phyloP scores from a whole-genome alignment of 2,888 invertebrate species.

The Epinotia demarniana region DNA sequence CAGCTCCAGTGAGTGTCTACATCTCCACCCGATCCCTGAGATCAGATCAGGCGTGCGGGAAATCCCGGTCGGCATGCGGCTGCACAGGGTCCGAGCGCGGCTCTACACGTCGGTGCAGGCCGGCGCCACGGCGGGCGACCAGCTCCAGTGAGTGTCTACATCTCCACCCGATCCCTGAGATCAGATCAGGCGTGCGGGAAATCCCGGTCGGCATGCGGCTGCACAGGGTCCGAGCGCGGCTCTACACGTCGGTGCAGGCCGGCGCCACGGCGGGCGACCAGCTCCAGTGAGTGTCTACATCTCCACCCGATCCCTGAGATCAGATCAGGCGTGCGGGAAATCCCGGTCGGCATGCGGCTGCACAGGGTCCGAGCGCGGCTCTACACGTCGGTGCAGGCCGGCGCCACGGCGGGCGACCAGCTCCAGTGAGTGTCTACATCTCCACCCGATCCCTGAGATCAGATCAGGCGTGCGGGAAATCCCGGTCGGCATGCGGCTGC shows the following conservation, averaged over 20 bases:
- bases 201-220: constrained; percentile 76
- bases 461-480: constrained; percentile 69
- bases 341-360: constrained; percentile 75
- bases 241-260: constrained; percentile 78
- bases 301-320: constrained; percentile 54
- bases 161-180: constrained; percentile 51
- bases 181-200: constrained; percentile 66
- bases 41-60: too few relatives aligned
- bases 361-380: constrained; percentile 74
- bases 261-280: constrained; percentile 73
- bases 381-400: constrained; percentile 78
- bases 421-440: constrained; percentile 49
- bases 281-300: constrained; percentile 49
- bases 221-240: constrained; percentile 72
- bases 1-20: too few relatives aligned
- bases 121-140: too few relatives aligned
- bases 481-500: constrained; percentile 75
- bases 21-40: constrained; percentile 58
- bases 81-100: too few relatives aligned
- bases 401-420: constrained; percentile 72
- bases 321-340: constrained; percentile 66
- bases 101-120: too few relatives aligned
- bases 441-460: constrained; percentile 54
- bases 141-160: too few relatives aligned
- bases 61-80: too few relatives aligned